These are phyloP conservation scores for Chaitophorus viminalis DNA, from an alignment of 2,888 invertebrate genomes.

Conservation along the genomic window DNA sequence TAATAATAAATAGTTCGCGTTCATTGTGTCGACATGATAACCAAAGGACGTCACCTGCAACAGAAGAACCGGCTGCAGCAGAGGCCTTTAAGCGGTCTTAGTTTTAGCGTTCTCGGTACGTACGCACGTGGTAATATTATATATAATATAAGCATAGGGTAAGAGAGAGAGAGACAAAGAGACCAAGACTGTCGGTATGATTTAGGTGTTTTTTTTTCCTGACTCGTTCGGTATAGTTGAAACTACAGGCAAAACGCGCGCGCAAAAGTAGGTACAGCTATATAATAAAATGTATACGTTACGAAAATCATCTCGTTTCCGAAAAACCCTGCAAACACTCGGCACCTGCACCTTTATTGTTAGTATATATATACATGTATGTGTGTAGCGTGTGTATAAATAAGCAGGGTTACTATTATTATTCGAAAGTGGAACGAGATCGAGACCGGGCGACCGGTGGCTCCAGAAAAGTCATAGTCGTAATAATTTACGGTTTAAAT, in stretches of 20 bases:
- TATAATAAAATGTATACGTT: too few species aligned
- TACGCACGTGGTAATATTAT: neutral
- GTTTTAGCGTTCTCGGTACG: conserved; percentile 56
- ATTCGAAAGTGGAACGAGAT: neutral
- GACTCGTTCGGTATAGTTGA: neutral
- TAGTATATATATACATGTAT: too few species aligned
- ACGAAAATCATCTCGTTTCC: neutral
- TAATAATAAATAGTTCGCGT: neutral
- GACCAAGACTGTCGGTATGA: too few species aligned
- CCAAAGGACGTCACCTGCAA: conserved; percentile 23
- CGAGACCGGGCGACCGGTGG: neutral
- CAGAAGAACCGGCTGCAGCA: neutral
- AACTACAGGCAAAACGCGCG: too few species aligned
- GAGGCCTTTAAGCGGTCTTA: conserved; percentile 51
- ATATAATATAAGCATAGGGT: too few species aligned
- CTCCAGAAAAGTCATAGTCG: neutral
- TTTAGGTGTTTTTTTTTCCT: too few species aligned
- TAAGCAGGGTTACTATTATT: neutral
- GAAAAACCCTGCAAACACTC: neutral
- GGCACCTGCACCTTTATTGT: neutral
- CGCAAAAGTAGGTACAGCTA: too few species aligned
- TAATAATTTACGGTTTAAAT: neutral
- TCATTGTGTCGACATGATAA: conserved; percentile 29
- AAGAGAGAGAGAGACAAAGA: too few species aligned
- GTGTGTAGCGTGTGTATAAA: too few species aligned